Percentiles rank a stretch among this genome's conserved stretches.
Evolutionary conservation across 2,113 vertebrate genomes (phyloP).

Genomic region (Albula glossodonta): DNA sequence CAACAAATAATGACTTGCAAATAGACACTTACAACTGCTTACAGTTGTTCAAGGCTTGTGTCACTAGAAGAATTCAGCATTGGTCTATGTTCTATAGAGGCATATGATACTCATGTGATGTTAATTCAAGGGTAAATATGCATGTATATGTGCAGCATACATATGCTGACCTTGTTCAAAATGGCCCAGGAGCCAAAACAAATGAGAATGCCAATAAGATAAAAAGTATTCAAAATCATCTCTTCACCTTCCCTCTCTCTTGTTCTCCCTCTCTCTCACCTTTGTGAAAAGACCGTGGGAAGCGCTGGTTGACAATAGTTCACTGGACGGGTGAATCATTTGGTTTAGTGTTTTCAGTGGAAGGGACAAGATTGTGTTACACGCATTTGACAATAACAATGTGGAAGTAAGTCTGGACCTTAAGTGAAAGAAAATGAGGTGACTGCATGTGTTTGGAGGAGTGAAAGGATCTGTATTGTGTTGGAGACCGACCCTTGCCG

Average conservation of each 20-base stretch:
- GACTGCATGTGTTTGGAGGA: not conserved
- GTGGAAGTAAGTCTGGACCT: conserved; percentile 7
- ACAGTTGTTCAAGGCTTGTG: too few relatives aligned
- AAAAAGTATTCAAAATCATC: not conserved
- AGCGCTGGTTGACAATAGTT: not conserved
- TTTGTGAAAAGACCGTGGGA: conserved; percentile 4
- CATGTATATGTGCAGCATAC: not conserved
- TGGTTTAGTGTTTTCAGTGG: not conserved
- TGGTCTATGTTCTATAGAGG: not conserved
- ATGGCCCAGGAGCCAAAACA: not conserved
- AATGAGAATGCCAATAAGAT: not conserved
- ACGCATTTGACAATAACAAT: not conserved
- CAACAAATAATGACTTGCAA: too few relatives aligned
- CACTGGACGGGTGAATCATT: conserved; percentile 1
- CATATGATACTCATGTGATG: not conserved
- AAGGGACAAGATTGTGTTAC: conserved; percentile 9
- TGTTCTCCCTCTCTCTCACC: conserved; percentile 2
- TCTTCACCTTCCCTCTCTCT: not conserved
- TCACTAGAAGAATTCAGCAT: not conserved
- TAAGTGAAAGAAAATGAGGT: not conserved
- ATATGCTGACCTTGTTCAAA: not conserved
- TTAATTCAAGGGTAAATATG: not conserved
- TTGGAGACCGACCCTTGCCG: not conserved
- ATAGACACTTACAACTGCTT: too few relatives aligned
- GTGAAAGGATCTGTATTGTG: not conserved